Evolutionary conservation across 2,113 vertebrate species (phyloP), one percentile per base, ranked within the genome.

Genomic region (Nycticebus coucang): DNA sequence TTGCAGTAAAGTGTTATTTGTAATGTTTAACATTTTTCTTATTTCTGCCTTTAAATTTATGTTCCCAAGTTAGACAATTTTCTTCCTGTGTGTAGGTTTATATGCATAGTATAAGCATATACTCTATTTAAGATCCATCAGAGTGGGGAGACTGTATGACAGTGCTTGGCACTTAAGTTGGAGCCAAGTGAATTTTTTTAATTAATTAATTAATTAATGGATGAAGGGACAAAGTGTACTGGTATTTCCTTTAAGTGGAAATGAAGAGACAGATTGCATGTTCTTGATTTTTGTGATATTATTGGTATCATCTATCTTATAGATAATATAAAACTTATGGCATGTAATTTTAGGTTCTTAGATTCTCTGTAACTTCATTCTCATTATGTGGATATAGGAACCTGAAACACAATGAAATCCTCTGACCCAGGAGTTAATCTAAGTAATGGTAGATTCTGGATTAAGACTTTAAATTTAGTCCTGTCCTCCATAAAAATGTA

Each of bases 11-110:
- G 3, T 64, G 2, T 62, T 77, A 21, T 84, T 81, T 87, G 4
- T 60, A 53, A 30, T 37, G 45, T 64, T 59, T 90, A 35, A 74
- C 6, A 62, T 53, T 57, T 69, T 80, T 68, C 5, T 53, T 64
- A 83, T 64, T 60, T 90, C 10, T 88, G 1, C 26, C 28, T 59
- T 35, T 93, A 53, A 66, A 95, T 71, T 13, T 59, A 14, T 87
- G 3, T 90, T 95, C 87, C 74, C 75, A 82, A 59, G 17, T 64
- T 89, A 19, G 10, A 80, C 21, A 93, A 17, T 69, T 91, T 95
- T 85, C 7, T 64, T 87, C 2, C 19, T 57, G 0, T 18, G 33
- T 64, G 2, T 50, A 33, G 12, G 15, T 41, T 93, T 85, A 68
- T n/a, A 75, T 30, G 21, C 21, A 71, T 71, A 9, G 12, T 80